Evolutionary conservation across 2,888 invertebrate species (phyloP).

Genomic region (Melikaiella ostensackeni): DNA sequence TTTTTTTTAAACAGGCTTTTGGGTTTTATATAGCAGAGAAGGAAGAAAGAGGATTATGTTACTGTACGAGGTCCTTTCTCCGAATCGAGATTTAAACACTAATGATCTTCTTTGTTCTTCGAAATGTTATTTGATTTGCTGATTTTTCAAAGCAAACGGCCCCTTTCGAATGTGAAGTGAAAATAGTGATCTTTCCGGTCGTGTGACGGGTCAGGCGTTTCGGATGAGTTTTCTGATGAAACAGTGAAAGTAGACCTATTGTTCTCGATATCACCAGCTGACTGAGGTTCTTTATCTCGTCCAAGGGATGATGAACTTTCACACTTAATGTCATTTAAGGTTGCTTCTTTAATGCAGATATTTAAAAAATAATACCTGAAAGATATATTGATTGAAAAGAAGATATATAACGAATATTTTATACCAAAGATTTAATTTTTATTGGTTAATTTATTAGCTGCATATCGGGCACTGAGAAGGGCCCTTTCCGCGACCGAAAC

Average conservation of each 20-base stretch:
- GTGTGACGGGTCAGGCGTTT: slow-evolving; percentile 50
- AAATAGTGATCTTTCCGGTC: slow-evolving; percentile 50
- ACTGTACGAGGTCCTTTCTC: too few species aligned
- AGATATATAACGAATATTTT: too few species aligned
- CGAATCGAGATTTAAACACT: not conserved
- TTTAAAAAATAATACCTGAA: too few species aligned
- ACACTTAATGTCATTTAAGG: not conserved
- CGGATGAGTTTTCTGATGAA: slow-evolving; percentile 52
- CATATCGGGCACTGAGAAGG: too few species aligned
- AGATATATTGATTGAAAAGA: too few species aligned
- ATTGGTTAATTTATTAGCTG: too few species aligned
- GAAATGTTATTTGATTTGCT: slow-evolving; percentile 36
- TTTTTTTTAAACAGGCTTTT: too few species aligned
- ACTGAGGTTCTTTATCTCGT: slow-evolving; percentile 1
- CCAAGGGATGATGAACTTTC: slow-evolving; percentile 22
- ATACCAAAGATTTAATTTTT: too few species aligned
- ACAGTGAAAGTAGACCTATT: slow-evolving; percentile 52
- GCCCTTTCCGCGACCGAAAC: too few species aligned
- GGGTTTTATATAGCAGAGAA: too few species aligned
- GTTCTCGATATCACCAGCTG: slow-evolving; percentile 22
- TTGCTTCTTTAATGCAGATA: too few species aligned
- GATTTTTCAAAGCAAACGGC: slow-evolving; percentile 19
- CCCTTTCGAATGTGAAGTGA: slow-evolving; percentile 44
- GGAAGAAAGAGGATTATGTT: too few species aligned
- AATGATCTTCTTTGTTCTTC: slow-evolving; percentile 16